Percentiles rank a stretch among this genome's conserved stretches.
phyloP scores from a whole-genome alignment of 2,797 vertebrate species.

The Muscicapa striata region DNA sequence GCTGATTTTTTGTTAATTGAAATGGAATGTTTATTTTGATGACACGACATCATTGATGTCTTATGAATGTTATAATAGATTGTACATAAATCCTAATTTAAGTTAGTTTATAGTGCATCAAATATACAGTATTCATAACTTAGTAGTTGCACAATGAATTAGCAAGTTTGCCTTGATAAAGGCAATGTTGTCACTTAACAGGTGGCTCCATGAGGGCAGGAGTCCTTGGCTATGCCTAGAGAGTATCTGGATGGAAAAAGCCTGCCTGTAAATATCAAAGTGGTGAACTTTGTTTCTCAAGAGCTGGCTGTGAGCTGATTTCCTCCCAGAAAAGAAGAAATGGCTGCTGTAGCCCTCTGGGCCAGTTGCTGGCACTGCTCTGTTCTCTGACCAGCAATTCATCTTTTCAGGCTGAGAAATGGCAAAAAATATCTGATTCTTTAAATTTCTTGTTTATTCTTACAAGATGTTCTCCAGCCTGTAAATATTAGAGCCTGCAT shows the following conservation, averaged over 20 bases:
- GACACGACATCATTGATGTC: accelerated
- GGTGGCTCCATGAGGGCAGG: neutral
- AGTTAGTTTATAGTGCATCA: neutral
- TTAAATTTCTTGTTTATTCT: neutral
- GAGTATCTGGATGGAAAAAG: neutral
- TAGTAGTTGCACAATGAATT: neutral
- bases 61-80: neutral
- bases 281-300: neutral
- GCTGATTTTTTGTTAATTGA: neutral
- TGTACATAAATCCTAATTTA: neutral
- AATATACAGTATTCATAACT: neutral
- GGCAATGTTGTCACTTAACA: neutral
- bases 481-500: neutral
- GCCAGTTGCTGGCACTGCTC: neutral
- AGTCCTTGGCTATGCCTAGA: neutral
- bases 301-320: neutral
- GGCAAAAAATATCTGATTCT: neutral
- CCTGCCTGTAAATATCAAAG: neutral
- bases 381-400: neutral
- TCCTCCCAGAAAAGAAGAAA: neutral
- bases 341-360: neutral
- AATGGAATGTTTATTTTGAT: neutral
- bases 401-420: neutral
- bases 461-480: neutral
- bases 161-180: neutral